Evolutionary conservation across 2,113 vertebrate genomes (phyloP), one percentile per base, ranked within the genome.

Genomic region (Trinectes maculatus): DNA sequence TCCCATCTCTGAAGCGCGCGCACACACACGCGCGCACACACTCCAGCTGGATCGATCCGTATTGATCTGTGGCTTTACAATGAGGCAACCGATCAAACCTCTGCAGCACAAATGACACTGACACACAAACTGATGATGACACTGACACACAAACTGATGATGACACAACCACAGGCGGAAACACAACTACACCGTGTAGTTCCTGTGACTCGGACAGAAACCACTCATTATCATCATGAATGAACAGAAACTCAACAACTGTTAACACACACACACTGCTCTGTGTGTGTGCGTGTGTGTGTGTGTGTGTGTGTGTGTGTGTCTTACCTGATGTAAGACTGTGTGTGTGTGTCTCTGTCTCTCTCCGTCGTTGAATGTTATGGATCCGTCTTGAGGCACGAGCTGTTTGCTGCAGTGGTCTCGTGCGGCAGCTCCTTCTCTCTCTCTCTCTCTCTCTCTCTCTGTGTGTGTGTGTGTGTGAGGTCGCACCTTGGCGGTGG

Each of bases 351-450:
- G 21, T 2, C 39, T 12, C 24, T 3, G 19, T 29, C 8, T 40
- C 28, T 24, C 15, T 6, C 2, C 26, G 1, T 42, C 16, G 2
- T n/a, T 24, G 22, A 15, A 8, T 19, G 54, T 44, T 10, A 2
- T 0, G 47, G 15, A 28, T 2, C 6, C 25, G 62, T 18, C 6
- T 9, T 2, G 43, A 42, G 18, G 63, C 74, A 6, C 74, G 67
- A 42, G 77, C 67, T 3, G 46, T 24, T 3, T 55, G 44, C 64
- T 63, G 84, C 84, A 71, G 81, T 37, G 25, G 68, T 62, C 58
- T 51, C 80, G 77, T 22, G 84, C 71, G 13, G 66, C 62, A 26
- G 62, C 15, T 55, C 49, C 48, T 25, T 11, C 39, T n/a, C n/a
- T n/a, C n/a, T n/a, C n/a, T n/a, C n/a, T n/a, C n/a, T n/a, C n/a